A percentile compares a stretch with the other conserved stretches of the same genome.
These are phyloP conservation scores for Sapayoa aenigma DNA, from an alignment of 2,113 vertebrate species.

Conservation along the genomic window DNA sequence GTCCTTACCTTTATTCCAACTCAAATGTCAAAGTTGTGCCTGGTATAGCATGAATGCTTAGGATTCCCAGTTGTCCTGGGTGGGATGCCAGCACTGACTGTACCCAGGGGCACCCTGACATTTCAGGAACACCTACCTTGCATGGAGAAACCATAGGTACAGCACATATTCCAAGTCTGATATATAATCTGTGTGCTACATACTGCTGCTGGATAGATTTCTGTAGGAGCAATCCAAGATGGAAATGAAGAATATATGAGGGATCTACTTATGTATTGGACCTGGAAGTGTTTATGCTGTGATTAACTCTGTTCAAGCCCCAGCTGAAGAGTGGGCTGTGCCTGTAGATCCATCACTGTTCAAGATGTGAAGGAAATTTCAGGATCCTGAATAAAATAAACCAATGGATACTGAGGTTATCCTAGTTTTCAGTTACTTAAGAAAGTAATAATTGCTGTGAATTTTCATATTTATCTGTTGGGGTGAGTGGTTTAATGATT, in stretches of 20 bases:
- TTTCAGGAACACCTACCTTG: not conserved
- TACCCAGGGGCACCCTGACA: not conserved
- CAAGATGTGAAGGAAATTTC: not conserved
- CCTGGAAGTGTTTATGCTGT: not conserved
- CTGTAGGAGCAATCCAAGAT: not conserved
- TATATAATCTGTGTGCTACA: fast-evolving
- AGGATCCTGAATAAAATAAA: not conserved
- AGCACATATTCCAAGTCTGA: fast-evolving
- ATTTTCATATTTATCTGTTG: not conserved
- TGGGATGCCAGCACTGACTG: not conserved
- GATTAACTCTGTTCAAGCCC: not conserved
- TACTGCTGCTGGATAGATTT: fast-evolving
- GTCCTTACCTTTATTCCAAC: not conserved
- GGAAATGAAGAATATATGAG: not conserved
- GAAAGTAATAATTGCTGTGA: not conserved
- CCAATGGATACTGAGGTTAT: not conserved
- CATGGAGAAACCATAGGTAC: fast-evolving
- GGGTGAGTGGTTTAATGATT: not conserved
- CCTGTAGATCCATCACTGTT: not conserved
- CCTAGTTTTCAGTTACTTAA: not conserved
- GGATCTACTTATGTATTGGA: fast-evolving
- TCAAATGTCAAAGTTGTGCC: not conserved
- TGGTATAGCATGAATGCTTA: not conserved
- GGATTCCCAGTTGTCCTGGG: not conserved
- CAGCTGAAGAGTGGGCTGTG: not conserved